These are phyloP conservation scores for Hippocampus zosterae DNA, from an alignment of 2,113 vertebrate genomes.

Conservation along the genomic window DNA sequence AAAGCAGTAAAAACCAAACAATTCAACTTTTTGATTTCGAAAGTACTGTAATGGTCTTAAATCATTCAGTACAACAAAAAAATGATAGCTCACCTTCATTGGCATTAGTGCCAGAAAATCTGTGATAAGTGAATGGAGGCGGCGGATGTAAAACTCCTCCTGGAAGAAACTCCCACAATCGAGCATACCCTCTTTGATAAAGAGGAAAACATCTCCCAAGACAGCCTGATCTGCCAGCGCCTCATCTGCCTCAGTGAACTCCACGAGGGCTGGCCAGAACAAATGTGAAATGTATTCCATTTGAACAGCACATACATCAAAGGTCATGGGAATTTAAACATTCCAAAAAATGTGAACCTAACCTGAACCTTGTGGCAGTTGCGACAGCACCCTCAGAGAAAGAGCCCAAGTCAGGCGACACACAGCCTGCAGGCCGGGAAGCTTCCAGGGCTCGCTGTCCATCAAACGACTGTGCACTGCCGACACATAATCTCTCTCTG, in stretches of 20 bases:
- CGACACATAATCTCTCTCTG: conserved; percentile 89
- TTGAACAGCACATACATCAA: background rate
- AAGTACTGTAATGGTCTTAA: background rate
- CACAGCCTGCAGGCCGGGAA: conserved; percentile 88
- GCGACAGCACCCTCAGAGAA: conserved; percentile 86
- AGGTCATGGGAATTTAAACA: background rate
- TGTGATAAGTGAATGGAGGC: conserved; percentile 89
- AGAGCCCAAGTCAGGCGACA: conserved; percentile 91
- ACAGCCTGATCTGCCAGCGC: conserved; percentile 86
- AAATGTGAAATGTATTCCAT: background rate
- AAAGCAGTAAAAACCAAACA: conserved; percentile 27
- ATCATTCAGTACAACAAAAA: background rate
- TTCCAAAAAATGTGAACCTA: conserved; percentile 8
- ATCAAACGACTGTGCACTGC: conserved; percentile 85
- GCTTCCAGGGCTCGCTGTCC: conserved; percentile 86
- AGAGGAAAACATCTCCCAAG: conserved; percentile 87
- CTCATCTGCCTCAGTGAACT: conserved; percentile 96
- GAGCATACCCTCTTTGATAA: conserved; percentile 88
- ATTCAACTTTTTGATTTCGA: background rate
- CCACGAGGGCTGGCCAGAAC: conserved; percentile 77
- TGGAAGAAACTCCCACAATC: conserved; percentile 83
- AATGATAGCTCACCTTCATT: conserved; percentile 83
- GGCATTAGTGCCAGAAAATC: conserved; percentile 97
- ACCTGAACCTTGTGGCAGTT: conserved; percentile 91
- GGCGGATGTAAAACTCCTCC: conserved; percentile 93